Evolutionary conservation across 2,797 vertebrate species (phyloP).

Genomic region (Lateolabrax maculatus): DNA sequence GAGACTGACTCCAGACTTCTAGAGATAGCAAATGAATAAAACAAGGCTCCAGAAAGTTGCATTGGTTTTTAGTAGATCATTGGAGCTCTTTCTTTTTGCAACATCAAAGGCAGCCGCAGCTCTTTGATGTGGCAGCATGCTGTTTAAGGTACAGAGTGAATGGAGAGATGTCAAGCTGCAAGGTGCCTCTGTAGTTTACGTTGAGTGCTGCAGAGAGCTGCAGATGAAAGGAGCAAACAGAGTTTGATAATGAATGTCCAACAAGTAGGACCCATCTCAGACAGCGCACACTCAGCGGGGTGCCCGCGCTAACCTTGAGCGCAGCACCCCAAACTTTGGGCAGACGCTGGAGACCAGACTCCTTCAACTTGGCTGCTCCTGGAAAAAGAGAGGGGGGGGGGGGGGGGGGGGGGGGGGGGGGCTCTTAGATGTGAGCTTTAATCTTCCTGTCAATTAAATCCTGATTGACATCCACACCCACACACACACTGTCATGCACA

Average conservation of each 20-base stretch:
- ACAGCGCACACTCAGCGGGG: slow-evolving; percentile 81
- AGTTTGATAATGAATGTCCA: slow-evolving; percentile 99
- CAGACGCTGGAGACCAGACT: slow-evolving; percentile 74
- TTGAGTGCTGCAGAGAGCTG: slow-evolving; percentile 94
- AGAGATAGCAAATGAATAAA: slow-evolving; percentile 80
- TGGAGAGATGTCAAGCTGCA: slow-evolving; percentile 99
- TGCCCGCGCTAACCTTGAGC: slow-evolving; percentile 83
- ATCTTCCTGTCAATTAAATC: slow-evolving; percentile 86
- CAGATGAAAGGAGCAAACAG: slow-evolving; percentile 98
- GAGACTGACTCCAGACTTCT: slow-evolving; percentile 69
- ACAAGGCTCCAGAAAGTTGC: slow-evolving; percentile 90
- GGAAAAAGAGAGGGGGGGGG: slow-evolving; percentile 45
- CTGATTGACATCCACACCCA: slow-evolving; percentile 72
- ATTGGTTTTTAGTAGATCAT: slow-evolving; percentile 95
- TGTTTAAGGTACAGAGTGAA: slow-evolving; percentile 99
- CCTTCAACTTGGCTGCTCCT: slow-evolving; percentile 68
- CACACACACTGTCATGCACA: slow-evolving; percentile 45
- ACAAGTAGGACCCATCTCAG: slow-evolving; percentile 90
- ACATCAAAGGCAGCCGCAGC: slow-evolving; percentile 93
- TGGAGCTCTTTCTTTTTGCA: slow-evolving; percentile 95
- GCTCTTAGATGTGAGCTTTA: slow-evolving; percentile 82
- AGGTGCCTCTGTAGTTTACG: slow-evolving; percentile 99
- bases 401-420: slow-evolving; percentile 1
- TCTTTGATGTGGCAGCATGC: slow-evolving; percentile 98
- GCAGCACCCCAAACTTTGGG: slow-evolving; percentile 76